phyloP scores from a whole-genome alignment of 2,113 vertebrate species.

The Cranoglanis bouderius region DNA sequence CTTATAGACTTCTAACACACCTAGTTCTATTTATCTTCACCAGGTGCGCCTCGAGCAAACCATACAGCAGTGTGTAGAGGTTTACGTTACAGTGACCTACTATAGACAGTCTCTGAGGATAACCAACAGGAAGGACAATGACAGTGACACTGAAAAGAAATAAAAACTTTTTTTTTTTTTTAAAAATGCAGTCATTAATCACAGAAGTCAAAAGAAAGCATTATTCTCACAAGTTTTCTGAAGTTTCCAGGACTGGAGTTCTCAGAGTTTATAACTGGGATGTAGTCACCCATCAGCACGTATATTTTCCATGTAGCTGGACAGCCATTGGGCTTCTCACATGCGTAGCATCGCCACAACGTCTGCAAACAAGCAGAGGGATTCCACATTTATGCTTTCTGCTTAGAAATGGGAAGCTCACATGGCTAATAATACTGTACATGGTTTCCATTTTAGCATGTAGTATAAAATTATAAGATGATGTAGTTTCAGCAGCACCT shows the following conservation, averaged over 20 bases:
- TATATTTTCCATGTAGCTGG: conserved; percentile 88
- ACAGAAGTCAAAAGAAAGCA: conserved; percentile 1
- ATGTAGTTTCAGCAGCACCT: conserved; percentile 67
- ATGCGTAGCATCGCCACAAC: conserved; percentile 86
- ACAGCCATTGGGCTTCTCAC: conserved; percentile 79
- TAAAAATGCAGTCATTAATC: neutral
- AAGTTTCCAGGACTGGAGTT: conserved; percentile 69
- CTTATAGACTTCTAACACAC: conserved; percentile 9
- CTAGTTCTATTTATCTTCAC: conserved; percentile 26
- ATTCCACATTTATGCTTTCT: neutral
- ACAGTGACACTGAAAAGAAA: conserved; percentile 31
- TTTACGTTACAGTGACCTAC: conserved; percentile 33
- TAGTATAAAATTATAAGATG: neutral
- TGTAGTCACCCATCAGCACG: conserved; percentile 66
- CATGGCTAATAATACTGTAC: neutral
- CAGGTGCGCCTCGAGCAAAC: conserved; percentile 7
- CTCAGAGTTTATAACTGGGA: conserved; percentile 63
- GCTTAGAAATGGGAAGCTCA: neutral
- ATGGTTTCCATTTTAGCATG: neutral
- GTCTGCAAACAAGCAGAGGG: conserved; percentile 67
- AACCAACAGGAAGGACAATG: conserved; percentile 40
- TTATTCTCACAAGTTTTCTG: conserved; percentile 77
- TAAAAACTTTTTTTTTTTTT: neutral
- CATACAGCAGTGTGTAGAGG: neutral
- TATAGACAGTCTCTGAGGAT: conserved; percentile 21